Percentiles rank a stretch among this genome's conserved stretches.
Conservation (phyloP, 2,797 vertebrate genomes). For the Toxotes lorentzi region DNA sequence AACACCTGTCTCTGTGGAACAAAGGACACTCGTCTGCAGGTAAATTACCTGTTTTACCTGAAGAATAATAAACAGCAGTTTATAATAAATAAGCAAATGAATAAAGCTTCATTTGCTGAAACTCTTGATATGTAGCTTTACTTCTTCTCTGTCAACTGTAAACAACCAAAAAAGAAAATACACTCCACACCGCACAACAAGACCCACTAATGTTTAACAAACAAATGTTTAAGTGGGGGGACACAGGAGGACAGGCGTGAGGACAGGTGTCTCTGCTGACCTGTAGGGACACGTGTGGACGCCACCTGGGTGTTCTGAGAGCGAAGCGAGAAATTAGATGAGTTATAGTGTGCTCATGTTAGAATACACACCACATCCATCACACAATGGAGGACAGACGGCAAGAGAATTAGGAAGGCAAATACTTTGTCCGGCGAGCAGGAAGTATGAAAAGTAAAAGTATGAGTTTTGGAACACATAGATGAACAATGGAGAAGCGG, state of each 20-base stretch:
- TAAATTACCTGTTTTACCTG: too few relatives aligned
- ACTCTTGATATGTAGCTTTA: background rate
- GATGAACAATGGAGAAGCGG: background rate
- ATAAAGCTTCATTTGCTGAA: background rate
- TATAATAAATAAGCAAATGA: too few relatives aligned
- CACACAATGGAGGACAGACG: conserved; percentile 5
- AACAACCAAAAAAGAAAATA: background rate
- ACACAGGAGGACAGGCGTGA: background rate
- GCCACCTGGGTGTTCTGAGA: conserved; percentile 16
- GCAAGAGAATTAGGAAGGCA: conserved; percentile 5
- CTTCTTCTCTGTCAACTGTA: background rate
- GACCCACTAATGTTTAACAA: background rate
- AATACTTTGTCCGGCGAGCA: conserved; percentile 6
- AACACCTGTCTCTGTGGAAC: too few relatives aligned
- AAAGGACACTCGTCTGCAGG: too few relatives aligned
- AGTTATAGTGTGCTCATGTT: conserved; percentile 28
- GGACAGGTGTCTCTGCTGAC: conserved; percentile 9
- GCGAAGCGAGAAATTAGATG: conserved; percentile 4
- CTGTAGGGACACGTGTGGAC: background rate
- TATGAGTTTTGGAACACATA: background rate
- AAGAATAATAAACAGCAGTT: background rate
- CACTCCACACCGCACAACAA: too few relatives aligned
- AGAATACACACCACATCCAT: conserved; percentile 37
- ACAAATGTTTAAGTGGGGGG: background rate
- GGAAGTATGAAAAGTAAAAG: background rate